These are phyloP conservation scores for Sesia apiformis DNA, from an alignment of 2,888 invertebrate species.

Conservation along the genomic window DNA sequence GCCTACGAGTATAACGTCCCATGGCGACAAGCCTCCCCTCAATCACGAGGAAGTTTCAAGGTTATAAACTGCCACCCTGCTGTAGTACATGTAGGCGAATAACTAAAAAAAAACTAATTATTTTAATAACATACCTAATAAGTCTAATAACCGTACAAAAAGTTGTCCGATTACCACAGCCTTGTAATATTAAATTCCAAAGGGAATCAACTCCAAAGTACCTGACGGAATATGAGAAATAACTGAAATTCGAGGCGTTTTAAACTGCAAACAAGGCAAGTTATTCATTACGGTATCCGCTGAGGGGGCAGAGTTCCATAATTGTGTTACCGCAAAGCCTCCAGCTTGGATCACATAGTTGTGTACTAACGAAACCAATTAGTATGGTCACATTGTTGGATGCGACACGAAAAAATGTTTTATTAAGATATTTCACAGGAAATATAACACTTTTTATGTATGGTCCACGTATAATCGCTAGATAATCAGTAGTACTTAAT, in stretches of 20 bases:
- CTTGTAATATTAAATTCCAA: background rate
- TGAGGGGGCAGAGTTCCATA: conserved; percentile 21
- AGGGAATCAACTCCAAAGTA: background rate
- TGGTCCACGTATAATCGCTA: too few relatives aligned
- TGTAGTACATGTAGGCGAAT: too few relatives aligned
- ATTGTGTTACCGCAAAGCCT: conserved; percentile 34
- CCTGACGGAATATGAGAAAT: background rate
- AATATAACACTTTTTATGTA: background rate
- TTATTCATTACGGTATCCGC: conserved; percentile 24
- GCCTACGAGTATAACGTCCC: too few relatives aligned
- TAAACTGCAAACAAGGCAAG: conserved; percentile 26
- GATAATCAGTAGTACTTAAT: too few relatives aligned
- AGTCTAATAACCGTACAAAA: too few relatives aligned
- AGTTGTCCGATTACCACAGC: too few relatives aligned
- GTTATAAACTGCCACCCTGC: too few relatives aligned
- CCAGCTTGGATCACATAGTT: conserved; percentile 25
- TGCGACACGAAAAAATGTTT: conserved; percentile 7
- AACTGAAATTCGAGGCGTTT: conserved; percentile 16
- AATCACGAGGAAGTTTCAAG: too few relatives aligned
- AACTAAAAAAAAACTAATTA: too few relatives aligned
- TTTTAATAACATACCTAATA: too few relatives aligned
- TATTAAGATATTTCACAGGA: background rate
- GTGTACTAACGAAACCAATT: conserved; percentile 59
- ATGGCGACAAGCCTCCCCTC: too few relatives aligned
- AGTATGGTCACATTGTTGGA: conserved; percentile 19